Evolutionary conservation across 2,888 invertebrate species (phyloP).

Genomic region (Argyra leucocephala): DNA sequence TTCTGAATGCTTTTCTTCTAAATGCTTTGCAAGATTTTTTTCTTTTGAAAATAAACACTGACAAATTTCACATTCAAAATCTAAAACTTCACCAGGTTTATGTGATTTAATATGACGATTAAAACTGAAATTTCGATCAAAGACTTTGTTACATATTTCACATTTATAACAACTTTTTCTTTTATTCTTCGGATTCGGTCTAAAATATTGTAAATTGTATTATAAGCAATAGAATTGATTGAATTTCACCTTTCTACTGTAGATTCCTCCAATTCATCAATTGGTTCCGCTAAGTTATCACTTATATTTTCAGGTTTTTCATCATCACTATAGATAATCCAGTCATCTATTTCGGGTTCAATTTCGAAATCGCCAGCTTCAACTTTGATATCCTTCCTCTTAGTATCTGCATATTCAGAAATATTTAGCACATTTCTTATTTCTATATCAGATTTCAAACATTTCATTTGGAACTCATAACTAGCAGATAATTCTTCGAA

Average conservation of each 20-base stretch:
- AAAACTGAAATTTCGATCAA: not conserved
- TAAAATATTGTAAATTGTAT: not conserved
- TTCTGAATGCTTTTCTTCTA: conserved; percentile 28
- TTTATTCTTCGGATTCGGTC: not conserved
- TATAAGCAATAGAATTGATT: too few species aligned
- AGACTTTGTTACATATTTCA: not conserved
- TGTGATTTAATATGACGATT: not conserved
- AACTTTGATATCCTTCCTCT: conserved; percentile 21
- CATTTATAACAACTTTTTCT: not conserved
- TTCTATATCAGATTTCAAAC: conserved; percentile 42
- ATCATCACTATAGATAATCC: conserved; percentile 18
- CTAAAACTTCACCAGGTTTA: conserved; percentile 26
- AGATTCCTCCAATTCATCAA: not conserved
- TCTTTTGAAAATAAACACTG: conserved; percentile 30
- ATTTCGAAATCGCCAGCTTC: not conserved
- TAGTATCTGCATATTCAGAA: not conserved
- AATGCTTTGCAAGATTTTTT: conserved; percentile 31
- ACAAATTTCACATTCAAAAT: conserved; percentile 30
- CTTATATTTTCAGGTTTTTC: conserved; percentile 15
- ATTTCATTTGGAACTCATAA: conserved; percentile 46
- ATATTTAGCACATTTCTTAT: conserved; percentile 32
- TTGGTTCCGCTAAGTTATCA: not conserved
- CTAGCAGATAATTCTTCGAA: conserved; percentile 45
- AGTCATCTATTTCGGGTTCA: not conserved
- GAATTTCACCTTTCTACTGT: not conserved